Base-by-base conservation (phyloP, 2,888 invertebrate species). In the Cistogaster globosa region DNA sequence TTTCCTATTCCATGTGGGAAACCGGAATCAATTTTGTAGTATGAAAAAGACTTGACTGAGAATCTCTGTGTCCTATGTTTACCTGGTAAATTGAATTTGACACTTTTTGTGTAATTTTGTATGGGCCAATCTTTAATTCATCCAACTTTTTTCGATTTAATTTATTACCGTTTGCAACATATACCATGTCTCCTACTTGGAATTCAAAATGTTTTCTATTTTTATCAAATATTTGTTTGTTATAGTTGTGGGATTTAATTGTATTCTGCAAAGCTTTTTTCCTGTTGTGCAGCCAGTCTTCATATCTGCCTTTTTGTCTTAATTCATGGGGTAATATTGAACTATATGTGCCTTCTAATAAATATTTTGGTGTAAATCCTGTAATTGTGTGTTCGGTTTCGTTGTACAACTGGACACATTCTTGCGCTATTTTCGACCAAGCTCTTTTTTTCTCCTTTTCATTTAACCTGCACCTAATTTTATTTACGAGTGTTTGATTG, bases 401-500 rank as follows among this genome's bases (percentile, higher is more conserved):
- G 67, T 84, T 62, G 79, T 63, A 77, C 77, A 75, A 11, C 32
- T 42, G 18, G 2, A 72, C 82, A 68, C 87, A 84, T 26, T 84
- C 45, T 32, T 75, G 71, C n/a, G 86, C 82, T 51, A 72, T 72
- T 9, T 62, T 79, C n/a, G 76, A 76, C 86, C 84, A 84, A 18
- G 86, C 75, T 51, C 45, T 8, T 78, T 72, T 80, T 45, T 63
- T 72, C 4, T 62, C 38, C 7, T 71, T 76, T 45, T 86, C 83
- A 65, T 86, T 85, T 65, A 84, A 84, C 58, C 26, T 69, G 58
- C 83, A 86, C 77, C 86, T 78, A 45, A 86, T 85, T 83, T 81
- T 84, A 26, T 87, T 87, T 42, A 84, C 79, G 36, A 86, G 72
- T 42, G 81, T 82, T 60, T 87, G 87, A 62, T 86, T 84, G 8